Conservation (phyloP, 2,888 invertebrate species). For the Sphaerophoria taeniata region DNA sequence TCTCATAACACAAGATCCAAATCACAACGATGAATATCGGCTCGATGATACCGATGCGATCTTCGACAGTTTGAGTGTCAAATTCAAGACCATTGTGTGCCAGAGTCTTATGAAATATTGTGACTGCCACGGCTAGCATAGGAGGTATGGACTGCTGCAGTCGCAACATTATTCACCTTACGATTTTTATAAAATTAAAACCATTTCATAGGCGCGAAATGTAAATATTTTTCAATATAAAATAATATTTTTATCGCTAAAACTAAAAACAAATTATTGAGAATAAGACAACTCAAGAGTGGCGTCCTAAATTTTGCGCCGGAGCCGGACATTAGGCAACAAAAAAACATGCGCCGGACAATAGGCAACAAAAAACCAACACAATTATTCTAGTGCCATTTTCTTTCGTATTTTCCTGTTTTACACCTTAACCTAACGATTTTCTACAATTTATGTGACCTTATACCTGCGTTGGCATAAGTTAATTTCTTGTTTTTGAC, state of each 20-base stretch:
- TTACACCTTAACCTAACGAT: not conserved
- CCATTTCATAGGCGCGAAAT: slow-evolving; percentile 69
- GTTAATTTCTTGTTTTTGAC: no score
- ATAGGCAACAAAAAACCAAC: not conserved
- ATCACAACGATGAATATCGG: slow-evolving; percentile 77
- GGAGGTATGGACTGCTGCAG: slow-evolving; percentile 45
- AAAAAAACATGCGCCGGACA: slow-evolving; percentile 16
- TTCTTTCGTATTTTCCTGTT: slow-evolving; percentile 22
- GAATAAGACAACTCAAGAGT: slow-evolving; percentile 16
- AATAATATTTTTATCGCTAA: slow-evolving; percentile 44
- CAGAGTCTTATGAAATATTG: slow-evolving; percentile 81
- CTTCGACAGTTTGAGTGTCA: slow-evolving; percentile 82
- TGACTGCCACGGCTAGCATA: slow-evolving; percentile 77
- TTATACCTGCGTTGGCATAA: slow-evolving; percentile 14
- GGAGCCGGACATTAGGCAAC: not conserved
- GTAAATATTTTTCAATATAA: slow-evolving; percentile 54
- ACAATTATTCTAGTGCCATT: slow-evolving; percentile 60
- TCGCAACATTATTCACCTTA: slow-evolving; percentile 57
- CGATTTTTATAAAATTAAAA: slow-evolving; percentile 73
- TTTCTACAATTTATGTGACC: not conserved
- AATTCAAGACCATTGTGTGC: slow-evolving; percentile 82
- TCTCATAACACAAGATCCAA: slow-evolving; percentile 78
- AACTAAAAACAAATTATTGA: slow-evolving; percentile 16
- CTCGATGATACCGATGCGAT: slow-evolving; percentile 82
- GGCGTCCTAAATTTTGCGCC: slow-evolving; percentile 15